Base-by-base conservation (phyloP, 2,797 vertebrate genomes). In the Malacoraja senta region DNA sequence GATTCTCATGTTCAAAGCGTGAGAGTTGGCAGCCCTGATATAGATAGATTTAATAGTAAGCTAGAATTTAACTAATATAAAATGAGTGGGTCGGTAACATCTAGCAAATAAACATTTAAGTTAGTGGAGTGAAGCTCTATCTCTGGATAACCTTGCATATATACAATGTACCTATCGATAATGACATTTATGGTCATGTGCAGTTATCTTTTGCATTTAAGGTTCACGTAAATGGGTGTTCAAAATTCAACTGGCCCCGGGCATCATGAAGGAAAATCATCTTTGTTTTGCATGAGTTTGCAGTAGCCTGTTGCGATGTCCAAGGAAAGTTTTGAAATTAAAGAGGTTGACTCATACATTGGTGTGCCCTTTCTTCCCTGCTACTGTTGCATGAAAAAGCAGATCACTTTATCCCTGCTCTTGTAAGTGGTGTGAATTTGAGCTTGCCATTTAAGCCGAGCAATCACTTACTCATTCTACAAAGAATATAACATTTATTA, bases 171-270 rank as follows among this genome's bases (percentile, higher is more conserved):
- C 19, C 10, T 58, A 10, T 61, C 6, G 35, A 84, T 84, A 35
- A 44, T 44, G 44, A 1, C 32, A 65, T 88, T 88, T 68, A 21
- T 32, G 4, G 3, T 35, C 35, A 79, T 19, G 13, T 35, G 84
- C 61, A 88, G 32, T 68, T 88, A 88, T 88, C 61, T 32, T 8
- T 8, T 88, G 61, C 17, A 35, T 88, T 88, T 88, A 88, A 88
- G 1, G 10, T 68, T 32, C 63, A 58, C 13, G 24, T 29, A 61
- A 29, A 1, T n/a, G 83, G 13, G 84, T 68, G 1, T 19, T 17
- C n/a, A 88, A 65, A 32, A 65, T 88, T 1, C 2, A 15, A 65
- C 19, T 35, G n/a, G 61, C n/a, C 7, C 17, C 15, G 21, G 15
- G 17, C n/a, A 35, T 35, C 26, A 68, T 88, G 84, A 68, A 21